Evolutionary conservation across 2,888 invertebrate genomes (phyloP), one percentile per base, ranked within the genome.

Genomic region (Agrotis segetum): DNA sequence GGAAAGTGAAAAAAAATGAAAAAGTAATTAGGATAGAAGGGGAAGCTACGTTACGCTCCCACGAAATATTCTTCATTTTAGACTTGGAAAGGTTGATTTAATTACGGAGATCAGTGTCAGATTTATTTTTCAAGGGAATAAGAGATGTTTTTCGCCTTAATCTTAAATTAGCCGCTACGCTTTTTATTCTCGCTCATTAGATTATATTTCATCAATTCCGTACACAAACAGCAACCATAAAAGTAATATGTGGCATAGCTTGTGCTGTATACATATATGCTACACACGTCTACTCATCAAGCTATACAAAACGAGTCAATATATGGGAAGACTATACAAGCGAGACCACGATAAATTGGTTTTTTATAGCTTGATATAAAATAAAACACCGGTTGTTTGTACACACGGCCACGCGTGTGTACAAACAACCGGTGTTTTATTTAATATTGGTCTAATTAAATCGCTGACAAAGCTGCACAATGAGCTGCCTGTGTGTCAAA

Each of bases 11-110:
- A 85, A 29, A 82, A 85, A 74, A 62, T 78, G 58, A 69, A 80
- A 85, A 85, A 74, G 83, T 77, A 79, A 85, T 85, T 84, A 85
- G 71, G 71, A n/a, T 60, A 61, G 74, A 63, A 74, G 19, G 63
- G 71, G 68, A 59, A 58, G 61, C 68, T 56, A 61, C 68, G 72
- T 70, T 69, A 60, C 67, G 34, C 67, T 85, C 61, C 46, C 63
- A 59, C 47, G 16, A 71, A 75, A 75, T 71, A 70, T 77, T 74
- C 65, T 52, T 19, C 47, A 61, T 72, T 80, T 69, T 19, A 19
- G 34, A 19, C 63, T 60, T 53, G 17, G 63, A 69, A 67, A 69
- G 71, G 64, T 64, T 79, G 69, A 79, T 74, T 83, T 82, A 74
- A 82, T 82, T 72, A 60, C 52, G 29, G 60, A 69, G 66, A 75